Percentiles rank a stretch among this genome's conserved stretches.
Evolutionary conservation across 2,888 invertebrate genomes (phyloP).

Genomic region (Cataglyphis livida): DNA sequence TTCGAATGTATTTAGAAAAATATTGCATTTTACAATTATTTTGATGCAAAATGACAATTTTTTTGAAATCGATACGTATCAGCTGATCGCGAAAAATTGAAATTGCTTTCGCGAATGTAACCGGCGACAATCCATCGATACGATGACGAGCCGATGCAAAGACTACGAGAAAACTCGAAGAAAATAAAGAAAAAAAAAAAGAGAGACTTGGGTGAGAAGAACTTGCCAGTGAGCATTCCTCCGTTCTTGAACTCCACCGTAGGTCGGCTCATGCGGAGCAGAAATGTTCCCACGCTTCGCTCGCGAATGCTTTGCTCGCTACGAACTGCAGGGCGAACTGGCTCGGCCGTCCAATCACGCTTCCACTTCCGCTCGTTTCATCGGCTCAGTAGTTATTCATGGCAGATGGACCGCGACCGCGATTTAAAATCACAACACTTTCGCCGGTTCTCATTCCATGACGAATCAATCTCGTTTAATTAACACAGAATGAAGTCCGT

Average conservation of each 20-base stretch:
- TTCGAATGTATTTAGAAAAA: neutral
- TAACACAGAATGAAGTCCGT: slow-evolving; percentile 10
- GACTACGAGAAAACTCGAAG: slow-evolving; percentile 18
- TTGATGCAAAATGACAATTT: neutral
- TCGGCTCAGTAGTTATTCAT: slow-evolving; percentile 62
- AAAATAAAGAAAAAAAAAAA: slow-evolving; percentile 9
- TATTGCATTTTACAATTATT: neutral
- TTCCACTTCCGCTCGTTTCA: slow-evolving; percentile 66
- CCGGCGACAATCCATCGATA: slow-evolving; percentile 26
- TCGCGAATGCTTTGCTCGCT: slow-evolving; percentile 54
- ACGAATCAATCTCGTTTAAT: slow-evolving; percentile 40
- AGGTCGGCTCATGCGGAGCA: slow-evolving; percentile 66
- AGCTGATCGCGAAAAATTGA: neutral
- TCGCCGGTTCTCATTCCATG: slow-evolving; percentile 23
- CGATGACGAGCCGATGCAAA: slow-evolving; percentile 8
- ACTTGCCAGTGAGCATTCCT: slow-evolving; percentile 74
- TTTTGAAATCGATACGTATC: neutral
- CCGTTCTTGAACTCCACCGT: slow-evolving; percentile 55
- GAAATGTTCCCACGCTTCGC: slow-evolving; percentile 68
- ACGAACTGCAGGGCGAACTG: slow-evolving; percentile 46
- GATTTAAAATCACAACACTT: slow-evolving; percentile 48
- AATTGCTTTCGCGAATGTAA: neutral
- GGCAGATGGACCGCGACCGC: neutral
- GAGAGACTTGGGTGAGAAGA: slow-evolving; percentile 52
- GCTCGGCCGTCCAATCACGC: slow-evolving; percentile 56